Conservation (phyloP, 2,888 invertebrate species). For the Pseudococcus longispinus region DNA sequence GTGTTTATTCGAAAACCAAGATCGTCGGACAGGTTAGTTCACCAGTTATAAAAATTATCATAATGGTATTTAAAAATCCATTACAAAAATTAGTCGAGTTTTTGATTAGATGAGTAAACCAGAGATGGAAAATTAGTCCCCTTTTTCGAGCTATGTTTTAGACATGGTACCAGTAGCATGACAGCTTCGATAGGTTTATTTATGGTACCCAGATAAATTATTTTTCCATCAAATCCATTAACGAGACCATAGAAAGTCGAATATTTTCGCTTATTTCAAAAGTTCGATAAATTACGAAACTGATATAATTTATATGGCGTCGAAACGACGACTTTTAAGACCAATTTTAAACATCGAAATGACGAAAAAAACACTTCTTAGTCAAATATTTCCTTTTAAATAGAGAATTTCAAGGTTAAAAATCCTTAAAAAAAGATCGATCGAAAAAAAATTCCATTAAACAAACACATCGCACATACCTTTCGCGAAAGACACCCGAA, state of each 20-base stretch:
- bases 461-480: background rate
- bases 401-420: background rate
- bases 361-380: background rate
- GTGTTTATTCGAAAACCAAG: background rate
- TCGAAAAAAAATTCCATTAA: background rate
- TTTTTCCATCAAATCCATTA: background rate
- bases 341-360: background rate
- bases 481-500: background rate
- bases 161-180: background rate
- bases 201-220: background rate
- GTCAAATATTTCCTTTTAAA: background rate
- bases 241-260: conserved; percentile 13
- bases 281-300: background rate
- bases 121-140: background rate
- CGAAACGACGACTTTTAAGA: background rate
- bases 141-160: background rate
- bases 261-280: conserved; percentile 1
- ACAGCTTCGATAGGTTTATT: background rate
- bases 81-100: conserved; percentile 12
- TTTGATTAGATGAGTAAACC: background rate
- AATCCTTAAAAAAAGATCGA: background rate
- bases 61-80: conserved; percentile 26
- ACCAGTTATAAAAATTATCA: background rate
- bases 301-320: background rate
- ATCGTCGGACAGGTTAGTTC: background rate